phyloP scores from a whole-genome alignment of 2,797 vertebrate genomes.

The Cuniculus paca region DNA sequence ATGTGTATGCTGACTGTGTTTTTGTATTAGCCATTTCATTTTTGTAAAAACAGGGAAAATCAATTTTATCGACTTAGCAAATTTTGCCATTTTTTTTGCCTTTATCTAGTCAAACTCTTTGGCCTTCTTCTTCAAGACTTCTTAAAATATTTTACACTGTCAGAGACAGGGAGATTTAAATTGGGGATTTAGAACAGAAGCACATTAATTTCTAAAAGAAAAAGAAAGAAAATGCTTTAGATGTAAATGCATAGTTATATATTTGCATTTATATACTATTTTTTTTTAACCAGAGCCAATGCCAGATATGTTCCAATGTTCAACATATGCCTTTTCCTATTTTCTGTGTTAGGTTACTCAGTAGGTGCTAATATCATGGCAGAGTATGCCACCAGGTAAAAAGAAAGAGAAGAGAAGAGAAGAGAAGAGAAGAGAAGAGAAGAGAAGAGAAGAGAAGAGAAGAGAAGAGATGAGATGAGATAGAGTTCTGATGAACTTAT shows the following conservation, averaged over 20 bases:
- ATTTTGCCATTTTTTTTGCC: constrained; percentile 44
- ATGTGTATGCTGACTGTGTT: constrained; percentile 65
- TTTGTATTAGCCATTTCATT: constrained; percentile 74
- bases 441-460: neutral
- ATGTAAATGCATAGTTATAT: neutral
- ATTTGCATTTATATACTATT: neutral
- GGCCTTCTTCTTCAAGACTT: constrained; percentile 11
- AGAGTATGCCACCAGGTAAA: neutral
- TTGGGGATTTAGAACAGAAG: constrained; percentile 14
- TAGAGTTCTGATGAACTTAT: neutral
- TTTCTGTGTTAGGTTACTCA: neutral
- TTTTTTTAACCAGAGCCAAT: constrained; percentile 26
- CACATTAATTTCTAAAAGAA: constrained; percentile 60
- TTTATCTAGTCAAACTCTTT: constrained; percentile 62
- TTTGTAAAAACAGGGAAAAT: constrained; percentile 35
- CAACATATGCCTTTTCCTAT: neutral
- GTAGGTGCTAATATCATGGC: neutral
- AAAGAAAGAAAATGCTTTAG: neutral
- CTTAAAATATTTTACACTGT: constrained; percentile 28
- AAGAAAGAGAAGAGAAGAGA: neutral
- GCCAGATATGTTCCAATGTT: neutral
- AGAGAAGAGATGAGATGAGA: neutral
- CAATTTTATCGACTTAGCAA: constrained; percentile 57
- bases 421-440: neutral
- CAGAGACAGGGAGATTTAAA: constrained; percentile 10